Evolutionary conservation across 2,797 vertebrate genomes (phyloP).

Genomic region (Tachyglossus aculeatus): DNA sequence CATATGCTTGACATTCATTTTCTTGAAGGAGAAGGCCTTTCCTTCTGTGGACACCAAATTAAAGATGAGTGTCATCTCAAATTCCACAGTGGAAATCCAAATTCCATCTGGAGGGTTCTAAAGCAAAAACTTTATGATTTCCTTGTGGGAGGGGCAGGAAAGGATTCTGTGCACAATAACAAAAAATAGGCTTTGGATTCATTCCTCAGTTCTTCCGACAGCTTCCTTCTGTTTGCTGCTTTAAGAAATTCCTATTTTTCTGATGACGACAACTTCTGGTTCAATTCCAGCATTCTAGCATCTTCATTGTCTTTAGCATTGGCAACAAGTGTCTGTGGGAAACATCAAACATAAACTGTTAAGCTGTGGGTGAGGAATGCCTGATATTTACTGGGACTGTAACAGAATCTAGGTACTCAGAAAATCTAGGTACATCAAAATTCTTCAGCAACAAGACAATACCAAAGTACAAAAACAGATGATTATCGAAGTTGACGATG

Average conservation of each 20-base stretch:
- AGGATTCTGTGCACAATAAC: no score
- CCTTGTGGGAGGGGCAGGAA: no score
- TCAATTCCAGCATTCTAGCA: conserved; percentile 80
- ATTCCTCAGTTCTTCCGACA: background rate
- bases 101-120: no score
- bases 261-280: conserved; percentile 77
- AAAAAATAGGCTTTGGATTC: no score
- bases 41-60: no score
- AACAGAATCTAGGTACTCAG: no score
- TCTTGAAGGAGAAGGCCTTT: no score
- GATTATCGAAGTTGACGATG: background rate
- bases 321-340: conserved; percentile 79
- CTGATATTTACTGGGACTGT: background rate
- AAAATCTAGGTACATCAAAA: background rate
- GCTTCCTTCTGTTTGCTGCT: conserved; percentile 11
- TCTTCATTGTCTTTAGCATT: conserved; percentile 83
- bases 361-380: conserved; percentile 5
- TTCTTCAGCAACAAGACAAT: background rate
- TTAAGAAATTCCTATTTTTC: conserved; percentile 44
- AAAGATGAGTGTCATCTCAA: no score
- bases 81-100: no score
- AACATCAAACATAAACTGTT: conserved; percentile 24
- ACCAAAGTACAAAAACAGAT: background rate
- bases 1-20: no score
- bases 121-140: no score